Conservation (phyloP, 2,888 invertebrate species). For the Oscheius sp. region DNA sequence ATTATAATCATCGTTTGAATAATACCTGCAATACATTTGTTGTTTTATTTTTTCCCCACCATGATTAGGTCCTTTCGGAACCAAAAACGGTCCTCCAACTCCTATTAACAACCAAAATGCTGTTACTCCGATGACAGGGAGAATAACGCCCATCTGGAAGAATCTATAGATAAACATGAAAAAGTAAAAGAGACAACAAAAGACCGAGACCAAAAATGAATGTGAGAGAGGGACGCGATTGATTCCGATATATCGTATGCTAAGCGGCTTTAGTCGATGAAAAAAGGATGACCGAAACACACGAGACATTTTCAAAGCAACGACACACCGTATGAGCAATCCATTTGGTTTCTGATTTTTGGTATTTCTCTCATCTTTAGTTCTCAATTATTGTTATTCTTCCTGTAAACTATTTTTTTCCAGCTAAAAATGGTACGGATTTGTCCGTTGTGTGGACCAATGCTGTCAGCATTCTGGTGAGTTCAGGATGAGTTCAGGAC, state of each 20-base stretch:
- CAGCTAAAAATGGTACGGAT: constrained; percentile 57
- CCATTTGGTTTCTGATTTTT: constrained; percentile 18
- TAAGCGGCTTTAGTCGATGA: constrained; percentile 7
- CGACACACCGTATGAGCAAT: not conserved
- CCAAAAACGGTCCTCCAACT: constrained; percentile 68
- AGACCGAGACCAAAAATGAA: constrained; percentile 23
- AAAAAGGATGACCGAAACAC: not conserved
- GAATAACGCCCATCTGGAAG: constrained; percentile 60
- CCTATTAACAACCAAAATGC: constrained; percentile 70
- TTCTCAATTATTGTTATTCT: not conserved
- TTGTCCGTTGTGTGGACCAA: constrained; percentile 69
- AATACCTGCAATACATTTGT: constrained; percentile 70
- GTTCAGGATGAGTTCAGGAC: constrained; percentile 18
- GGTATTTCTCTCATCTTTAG: constrained; percentile 3
- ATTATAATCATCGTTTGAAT: constrained; percentile 73
- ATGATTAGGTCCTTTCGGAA: constrained; percentile 69
- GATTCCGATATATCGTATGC: not conserved
- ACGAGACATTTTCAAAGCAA: not conserved
- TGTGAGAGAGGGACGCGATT: not conserved
- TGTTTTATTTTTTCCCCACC: too few species aligned
- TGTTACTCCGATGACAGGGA: constrained; percentile 69
- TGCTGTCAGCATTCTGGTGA: constrained; percentile 68
- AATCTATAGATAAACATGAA: not conserved
- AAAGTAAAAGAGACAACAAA: not conserved
- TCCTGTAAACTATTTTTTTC: not conserved